These are phyloP conservation scores for Xanthorhoe spadicearia DNA, from an alignment of 2,888 invertebrate genomes.

Conservation along the genomic window DNA sequence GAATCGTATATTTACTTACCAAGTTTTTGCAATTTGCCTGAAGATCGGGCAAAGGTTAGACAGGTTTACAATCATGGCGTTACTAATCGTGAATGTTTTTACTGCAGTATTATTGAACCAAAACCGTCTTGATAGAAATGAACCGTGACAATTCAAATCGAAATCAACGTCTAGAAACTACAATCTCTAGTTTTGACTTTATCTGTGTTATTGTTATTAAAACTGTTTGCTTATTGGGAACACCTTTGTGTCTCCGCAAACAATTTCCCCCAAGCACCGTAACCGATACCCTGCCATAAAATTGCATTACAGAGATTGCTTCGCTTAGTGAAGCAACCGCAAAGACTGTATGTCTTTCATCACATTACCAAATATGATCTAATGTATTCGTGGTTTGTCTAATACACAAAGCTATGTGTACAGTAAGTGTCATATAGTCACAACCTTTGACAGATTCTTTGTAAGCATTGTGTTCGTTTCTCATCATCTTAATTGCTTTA, in stretches of 20 bases:
- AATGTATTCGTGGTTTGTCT: conserved; percentile 59
- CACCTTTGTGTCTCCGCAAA: conserved; percentile 43
- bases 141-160: conserved; percentile 30
- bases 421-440: conserved; percentile 36
- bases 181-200: conserved; percentile 27
- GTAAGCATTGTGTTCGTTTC: conserved; percentile 54
- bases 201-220: conserved; percentile 20
- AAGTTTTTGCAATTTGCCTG: conserved; percentile 36
- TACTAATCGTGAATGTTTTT: conserved; percentile 34
- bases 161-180: conserved; percentile 21
- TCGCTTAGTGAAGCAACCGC: conserved; percentile 56
- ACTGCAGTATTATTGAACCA: conserved; percentile 35
- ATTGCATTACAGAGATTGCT: conserved; percentile 62
- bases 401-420: conserved; percentile 54
- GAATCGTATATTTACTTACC: conserved; percentile 33
- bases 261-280: conserved; percentile 53
- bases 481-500: conserved; percentile 67
- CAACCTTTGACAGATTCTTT: conserved; percentile 65
- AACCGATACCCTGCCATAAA: conserved; percentile 57
- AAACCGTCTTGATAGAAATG: conserved; percentile 28
- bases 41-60: conserved; percentile 37
- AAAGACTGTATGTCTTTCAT: conserved; percentile 67
- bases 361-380: conserved; percentile 66
- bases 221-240: conserved; percentile 38
- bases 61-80: conserved; percentile 38